These are phyloP conservation scores for Xenus cinereus DNA, from an alignment of 2,113 vertebrate genomes.

Conservation along the genomic window DNA sequence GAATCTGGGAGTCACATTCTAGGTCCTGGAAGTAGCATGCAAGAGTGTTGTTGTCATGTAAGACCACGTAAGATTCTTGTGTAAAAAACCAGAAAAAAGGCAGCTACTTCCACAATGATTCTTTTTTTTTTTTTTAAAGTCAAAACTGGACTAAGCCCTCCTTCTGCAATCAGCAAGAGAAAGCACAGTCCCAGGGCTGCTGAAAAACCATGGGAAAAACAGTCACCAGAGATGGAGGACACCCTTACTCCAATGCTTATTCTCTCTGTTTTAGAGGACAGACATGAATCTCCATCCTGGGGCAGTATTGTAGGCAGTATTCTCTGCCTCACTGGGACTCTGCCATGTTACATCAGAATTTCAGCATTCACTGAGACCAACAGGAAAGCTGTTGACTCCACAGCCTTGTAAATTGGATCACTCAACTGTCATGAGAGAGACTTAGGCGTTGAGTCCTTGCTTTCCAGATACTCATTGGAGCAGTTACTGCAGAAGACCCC, in stretches of 20 bases:
- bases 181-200: background rate
- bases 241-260: background rate
- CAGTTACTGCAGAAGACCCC: background rate
- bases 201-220: background rate
- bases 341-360: background rate
- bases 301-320: background rate
- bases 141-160: background rate
- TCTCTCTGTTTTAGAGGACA: background rate
- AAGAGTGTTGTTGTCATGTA: background rate
- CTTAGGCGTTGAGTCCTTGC: background rate
- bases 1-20: background rate
- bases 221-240: background rate
- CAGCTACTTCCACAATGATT: background rate
- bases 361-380: background rate
- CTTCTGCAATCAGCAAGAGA: background rate
- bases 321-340: background rate
- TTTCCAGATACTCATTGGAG: background rate
- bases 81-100: background rate
- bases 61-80: background rate
- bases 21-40: background rate
- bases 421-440: background rate
- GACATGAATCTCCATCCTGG: background rate
- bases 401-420: background rate
- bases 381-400: background rate
- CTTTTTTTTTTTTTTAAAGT: background rate